Conservation (phyloP, 2,888 invertebrate species). For the Caenorhabditis uteleia region DNA sequence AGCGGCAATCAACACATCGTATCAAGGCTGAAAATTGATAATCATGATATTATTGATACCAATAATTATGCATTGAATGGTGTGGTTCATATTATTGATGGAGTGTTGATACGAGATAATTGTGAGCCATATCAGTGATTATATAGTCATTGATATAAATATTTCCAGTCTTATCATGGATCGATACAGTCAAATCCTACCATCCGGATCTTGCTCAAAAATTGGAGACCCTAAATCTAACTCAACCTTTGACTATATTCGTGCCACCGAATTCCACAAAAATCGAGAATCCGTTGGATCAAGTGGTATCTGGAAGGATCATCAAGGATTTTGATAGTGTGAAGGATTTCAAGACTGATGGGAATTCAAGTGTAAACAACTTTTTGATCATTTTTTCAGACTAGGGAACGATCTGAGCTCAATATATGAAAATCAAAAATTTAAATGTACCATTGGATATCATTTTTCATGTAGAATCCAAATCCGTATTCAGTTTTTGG, state of each 20-base stretch:
- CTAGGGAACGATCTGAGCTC: too few relatives aligned
- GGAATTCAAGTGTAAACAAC: too few relatives aligned
- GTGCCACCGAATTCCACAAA: background rate
- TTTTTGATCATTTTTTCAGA: too few relatives aligned
- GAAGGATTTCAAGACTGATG: too few relatives aligned
- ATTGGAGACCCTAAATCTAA: background rate
- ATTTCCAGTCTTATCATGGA: constrained; percentile 9
- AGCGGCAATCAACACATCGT: too few relatives aligned
- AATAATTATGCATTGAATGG: constrained; percentile 1
- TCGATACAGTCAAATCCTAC: background rate
- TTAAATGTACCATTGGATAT: too few relatives aligned
- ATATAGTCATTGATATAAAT: background rate
- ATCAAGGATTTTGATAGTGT: too few relatives aligned
- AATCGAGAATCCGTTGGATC: too few relatives aligned
- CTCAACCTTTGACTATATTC: background rate
- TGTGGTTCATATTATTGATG: constrained; percentile 7
- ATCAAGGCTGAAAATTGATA: background rate
- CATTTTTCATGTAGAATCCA: too few relatives aligned
- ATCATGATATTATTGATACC: background rate
- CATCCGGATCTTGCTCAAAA: background rate
- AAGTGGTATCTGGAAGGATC: too few relatives aligned
- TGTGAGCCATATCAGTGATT: background rate
- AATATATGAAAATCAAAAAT: too few relatives aligned
- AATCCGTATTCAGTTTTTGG: too few relatives aligned
- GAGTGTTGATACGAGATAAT: constrained; percentile 2